Evolutionary conservation across 2,113 vertebrate species (phyloP), one percentile per base, ranked within the genome.

Genomic region (Alaudala cheleensis): DNA sequence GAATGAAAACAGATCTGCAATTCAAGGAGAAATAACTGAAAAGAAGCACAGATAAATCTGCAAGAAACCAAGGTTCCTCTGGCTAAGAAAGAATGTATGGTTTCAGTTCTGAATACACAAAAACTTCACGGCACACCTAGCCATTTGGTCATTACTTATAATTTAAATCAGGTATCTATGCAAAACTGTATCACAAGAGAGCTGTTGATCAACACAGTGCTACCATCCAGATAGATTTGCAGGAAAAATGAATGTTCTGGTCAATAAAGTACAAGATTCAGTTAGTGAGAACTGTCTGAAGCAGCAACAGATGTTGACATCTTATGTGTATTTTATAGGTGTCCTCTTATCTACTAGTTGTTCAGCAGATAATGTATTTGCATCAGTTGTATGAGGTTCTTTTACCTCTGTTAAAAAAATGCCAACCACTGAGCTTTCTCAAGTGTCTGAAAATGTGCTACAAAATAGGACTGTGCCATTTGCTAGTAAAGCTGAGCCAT

Each of bases 161-260:
- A 98, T 88, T 98, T 97, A 70, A 95, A 97, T 16, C 97, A 98
- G 74, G 96, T 98, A n/a, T 98, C 94, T 33, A 98, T 47, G 98
- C 96, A 67, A 99, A 99, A 88, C 95, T 98, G 95, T 97, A 98
- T 93, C 92, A 98, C 51, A 98, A 98, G 96, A 97, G 91, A 21
- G 96, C 95, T 70, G 96, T 99, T 94, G 98, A 99, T 76, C 86
- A 97, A 81, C 97, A 99, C 92, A 98, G 98, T 91, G 50, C 50
- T 47, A 65, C 96, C 13, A 80, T 97, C 23, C 98, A 98, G 93
- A 98, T 90, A 95, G 60, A 64, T 99, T 98, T 82, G 78, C 96
- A 37, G 91, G 97, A 94, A 91, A 93, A 60, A 97, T 99, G 81
- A 97, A 98, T n/a, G 83, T 73, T 42, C 92, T 97, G 23, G 98